These are phyloP conservation scores for Amyelois transitella DNA, from an alignment of 1,140 invertebrate genomes.

Conservation along the genomic window DNA sequence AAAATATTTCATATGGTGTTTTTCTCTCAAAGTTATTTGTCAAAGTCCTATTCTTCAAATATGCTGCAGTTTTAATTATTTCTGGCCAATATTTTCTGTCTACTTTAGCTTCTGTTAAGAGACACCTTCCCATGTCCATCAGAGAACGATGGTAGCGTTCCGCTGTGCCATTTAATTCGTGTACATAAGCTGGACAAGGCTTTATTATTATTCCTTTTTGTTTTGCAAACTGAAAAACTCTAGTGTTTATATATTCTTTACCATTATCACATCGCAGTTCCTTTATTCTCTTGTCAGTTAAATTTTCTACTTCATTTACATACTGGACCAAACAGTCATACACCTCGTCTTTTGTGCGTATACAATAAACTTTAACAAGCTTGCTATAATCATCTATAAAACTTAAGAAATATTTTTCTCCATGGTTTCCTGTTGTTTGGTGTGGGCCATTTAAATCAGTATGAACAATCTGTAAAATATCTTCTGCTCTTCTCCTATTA, in stretches of 20 bases:
- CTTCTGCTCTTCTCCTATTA: too few relatives aligned
- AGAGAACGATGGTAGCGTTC: slow-evolving; percentile 22
- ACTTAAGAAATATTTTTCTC: too few relatives aligned
- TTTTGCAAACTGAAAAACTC: slow-evolving; percentile 20
- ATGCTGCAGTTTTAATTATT: slow-evolving; percentile 21
- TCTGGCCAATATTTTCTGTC: too few relatives aligned
- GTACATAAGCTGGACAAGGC: slow-evolving; percentile 36
- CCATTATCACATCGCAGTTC: slow-evolving; percentile 45
- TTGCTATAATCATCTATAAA: slow-evolving; percentile 34
- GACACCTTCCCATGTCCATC: slow-evolving; percentile 23
- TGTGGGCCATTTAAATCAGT: too few relatives aligned
- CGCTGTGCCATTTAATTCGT: slow-evolving; percentile 33
- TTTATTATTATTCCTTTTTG: too few relatives aligned
- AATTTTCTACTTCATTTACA: slow-evolving; percentile 25
- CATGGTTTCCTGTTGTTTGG: slow-evolving; percentile 18
- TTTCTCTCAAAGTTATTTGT: slow-evolving; percentile 38
- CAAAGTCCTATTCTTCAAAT: slow-evolving; percentile 22
- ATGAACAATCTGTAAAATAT: slow-evolving; percentile 32
- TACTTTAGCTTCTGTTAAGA: slow-evolving; percentile 21
- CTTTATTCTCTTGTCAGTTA: slow-evolving; percentile 20
- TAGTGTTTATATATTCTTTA: slow-evolving; percentile 20
- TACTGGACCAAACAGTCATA: slow-evolving; percentile 15
- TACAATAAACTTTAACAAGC: too few relatives aligned
- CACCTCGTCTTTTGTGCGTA: slow-evolving; percentile 25
- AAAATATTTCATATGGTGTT: slow-evolving; percentile 51